Evolutionary conservation across 1,140 invertebrate genomes (phyloP), one percentile per base, ranked within the genome.

Genomic region (Ephestia elutella): DNA sequence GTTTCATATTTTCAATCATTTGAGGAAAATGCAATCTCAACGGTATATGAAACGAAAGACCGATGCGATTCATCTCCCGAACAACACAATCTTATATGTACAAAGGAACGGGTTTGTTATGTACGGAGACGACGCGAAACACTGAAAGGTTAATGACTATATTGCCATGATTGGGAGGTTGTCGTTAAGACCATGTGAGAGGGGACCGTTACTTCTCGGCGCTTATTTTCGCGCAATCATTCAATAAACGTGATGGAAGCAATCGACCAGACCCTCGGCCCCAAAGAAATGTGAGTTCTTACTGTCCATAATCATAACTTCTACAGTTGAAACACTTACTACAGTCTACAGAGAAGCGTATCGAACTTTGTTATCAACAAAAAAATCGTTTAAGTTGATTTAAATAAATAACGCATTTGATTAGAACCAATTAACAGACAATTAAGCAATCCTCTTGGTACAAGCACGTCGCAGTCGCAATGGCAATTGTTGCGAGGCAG

Each of bases 401-500:
- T 87, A 85, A 87, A 88, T 86, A 86, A 86, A 88, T 82, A 85
- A 87, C 82, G 82, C 82, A 85, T 87, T 87, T 85, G 84, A 88
- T 88, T 88, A 87, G 73, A 87, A 75, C 70, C 86, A 88, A 88
- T 87, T 87, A 88, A 86, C 69, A 73, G 77, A 76, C 79, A 87
- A 88, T 88, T 87, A 88, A 86, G 73, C 78, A 70, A 71, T 73
- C 75, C 79, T 78, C 75, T 80, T 74, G 74, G 76, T 7, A 73
- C 64, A 32, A 54, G 56, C 21, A 17, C 15, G 73, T 70, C 66
- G 71, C 60, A 69, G 73, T 71, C 68, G 72, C 60, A 70, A 73
- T 68, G 70, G 73, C 82, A 84, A 86, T 86, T 84, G 79, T 80
- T 74, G 75, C 76, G 66, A 76, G 79, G 70, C 76, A 63, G 64